Evolutionary conservation across 2,113 vertebrate genomes (phyloP).

Genomic region (Cephalopholis sonnerati): DNA sequence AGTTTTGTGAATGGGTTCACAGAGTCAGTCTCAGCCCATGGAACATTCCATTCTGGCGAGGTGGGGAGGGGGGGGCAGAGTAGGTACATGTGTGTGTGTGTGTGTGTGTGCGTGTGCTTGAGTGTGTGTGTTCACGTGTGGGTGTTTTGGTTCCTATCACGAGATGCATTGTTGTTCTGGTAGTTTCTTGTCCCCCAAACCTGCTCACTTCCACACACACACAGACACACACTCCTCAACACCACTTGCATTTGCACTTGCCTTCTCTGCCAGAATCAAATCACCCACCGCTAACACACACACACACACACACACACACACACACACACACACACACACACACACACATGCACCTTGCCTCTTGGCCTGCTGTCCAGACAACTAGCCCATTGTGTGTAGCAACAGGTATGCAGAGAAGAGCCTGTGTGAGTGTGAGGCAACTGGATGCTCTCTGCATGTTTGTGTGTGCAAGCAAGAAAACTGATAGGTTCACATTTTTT

Average conservation of each 20-base stretch:
- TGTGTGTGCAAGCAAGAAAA: constrained; percentile 2
- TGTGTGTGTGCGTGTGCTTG: not conserved
- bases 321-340: constrained; percentile 33
- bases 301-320: constrained; percentile 44
- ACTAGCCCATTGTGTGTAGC: constrained; percentile 88
- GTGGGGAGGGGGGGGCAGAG: not conserved
- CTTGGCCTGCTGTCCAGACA: constrained; percentile 78
- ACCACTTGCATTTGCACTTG: constrained; percentile 22
- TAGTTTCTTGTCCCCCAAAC: constrained; percentile 27
- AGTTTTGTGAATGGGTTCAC: constrained; percentile 68
- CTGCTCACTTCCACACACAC: constrained; percentile 16
- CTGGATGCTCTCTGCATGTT: constrained; percentile 68
- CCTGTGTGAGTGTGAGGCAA: constrained; percentile 63
- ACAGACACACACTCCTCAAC: constrained; percentile 11
- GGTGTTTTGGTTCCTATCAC: constrained; percentile 26
- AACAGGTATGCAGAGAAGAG: constrained; percentile 76
- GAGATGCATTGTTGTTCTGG: constrained; percentile 2
- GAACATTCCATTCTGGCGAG: constrained; percentile 65
- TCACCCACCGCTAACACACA: constrained; percentile 3
- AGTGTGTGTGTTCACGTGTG: not conserved
- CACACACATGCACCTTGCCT: constrained; percentile 50
- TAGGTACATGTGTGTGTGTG: not conserved
- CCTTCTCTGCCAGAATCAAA: constrained; percentile 49
- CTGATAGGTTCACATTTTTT: not conserved
- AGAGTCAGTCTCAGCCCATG: constrained; percentile 39